Evolutionary conservation across 2,888 invertebrate genomes (phyloP), one percentile per base, ranked within the genome.

Genomic region (Myopa tessellatipennis): DNA sequence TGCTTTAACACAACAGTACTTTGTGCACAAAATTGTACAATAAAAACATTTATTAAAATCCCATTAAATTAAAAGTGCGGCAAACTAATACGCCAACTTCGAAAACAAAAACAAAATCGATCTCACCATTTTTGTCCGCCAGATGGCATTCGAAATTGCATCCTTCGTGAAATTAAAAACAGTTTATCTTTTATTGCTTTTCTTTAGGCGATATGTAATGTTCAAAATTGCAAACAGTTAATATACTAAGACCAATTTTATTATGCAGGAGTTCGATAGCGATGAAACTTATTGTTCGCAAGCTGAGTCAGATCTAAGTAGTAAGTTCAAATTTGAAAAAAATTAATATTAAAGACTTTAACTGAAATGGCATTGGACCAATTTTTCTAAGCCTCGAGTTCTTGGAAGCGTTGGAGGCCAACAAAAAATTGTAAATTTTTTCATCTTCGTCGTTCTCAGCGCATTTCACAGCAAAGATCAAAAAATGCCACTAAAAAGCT

Each of bases 211-310:
- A 2, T 26, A 18, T n/a, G 12, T 55, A 52, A 4, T 8, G 36
- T 14, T 36, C 34, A 36, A 71, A 71, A 71, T 71, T 71, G 40
- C 18, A 50, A 50, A 40, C 8, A 26, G 12, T 61, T n/a, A 26
- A 26, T 26, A 61, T 40, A 67, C 34, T 36, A 45, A 69, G 10
- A 26, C 26, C 12, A n/a, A 12, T 40, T 67, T 67, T n/a, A 67
- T 10, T n/a, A 70, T 70, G 70, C 69, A 74, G 4, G 60, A 26
- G 26, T 65, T 16, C 38, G 75, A 79, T 18, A 81, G 82, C 74
- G 68, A 80, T 18, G 74, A 60, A 7, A 82, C 82, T n/a, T 81
- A 80, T 76, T 82, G 79, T 36, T 80, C 82, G 10, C 77, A 80
- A 67, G 80, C 79, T 4, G 81, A 82, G 65, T 45, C 72, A 52